A percentile compares a stretch with the other conserved stretches of the same genome.
Conservation (phyloP, 2,797 vertebrate genomes). For the Artibeus jamaicensis region DNA sequence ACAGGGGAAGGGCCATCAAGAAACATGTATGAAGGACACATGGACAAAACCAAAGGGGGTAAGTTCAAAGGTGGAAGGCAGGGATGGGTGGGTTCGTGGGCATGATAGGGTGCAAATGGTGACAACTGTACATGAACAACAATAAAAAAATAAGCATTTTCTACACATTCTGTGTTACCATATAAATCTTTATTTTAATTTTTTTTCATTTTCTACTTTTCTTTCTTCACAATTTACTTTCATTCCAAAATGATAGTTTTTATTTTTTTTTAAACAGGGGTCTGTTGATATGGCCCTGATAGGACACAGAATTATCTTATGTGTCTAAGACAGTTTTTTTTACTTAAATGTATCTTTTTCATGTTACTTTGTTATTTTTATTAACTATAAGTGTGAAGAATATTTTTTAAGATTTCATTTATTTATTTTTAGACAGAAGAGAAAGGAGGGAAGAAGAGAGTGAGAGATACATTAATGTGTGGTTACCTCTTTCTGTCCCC, state of each 20-base stretch:
- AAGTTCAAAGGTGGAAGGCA: too few relatives aligned
- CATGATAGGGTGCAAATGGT: too few relatives aligned
- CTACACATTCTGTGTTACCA: not conserved
- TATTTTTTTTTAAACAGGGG: not conserved
- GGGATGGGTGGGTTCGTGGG: too few relatives aligned
- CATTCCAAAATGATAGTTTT: not conserved
- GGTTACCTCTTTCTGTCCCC: too few relatives aligned
- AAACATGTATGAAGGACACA: too few relatives aligned
- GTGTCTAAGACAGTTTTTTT: not conserved
- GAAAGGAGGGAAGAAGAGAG: too few relatives aligned
- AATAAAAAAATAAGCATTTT: not conserved
- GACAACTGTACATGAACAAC: too few relatives aligned
- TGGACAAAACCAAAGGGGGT: too few relatives aligned
- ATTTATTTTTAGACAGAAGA: too few relatives aligned
- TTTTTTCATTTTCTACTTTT: not conserved
- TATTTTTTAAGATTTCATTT: not conserved
- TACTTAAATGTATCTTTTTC: not conserved
- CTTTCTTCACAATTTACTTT: not conserved
- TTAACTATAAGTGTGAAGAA: not conserved
- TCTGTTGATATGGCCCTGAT: not conserved
- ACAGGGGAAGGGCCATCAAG: too few relatives aligned
- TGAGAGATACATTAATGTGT: too few relatives aligned
- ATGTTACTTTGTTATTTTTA: not conserved
- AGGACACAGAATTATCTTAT: not conserved
- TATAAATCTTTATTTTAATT: not conserved